phyloP scores from a whole-genome alignment of 1,140 invertebrate species.

The Rhysida immarginata region DNA sequence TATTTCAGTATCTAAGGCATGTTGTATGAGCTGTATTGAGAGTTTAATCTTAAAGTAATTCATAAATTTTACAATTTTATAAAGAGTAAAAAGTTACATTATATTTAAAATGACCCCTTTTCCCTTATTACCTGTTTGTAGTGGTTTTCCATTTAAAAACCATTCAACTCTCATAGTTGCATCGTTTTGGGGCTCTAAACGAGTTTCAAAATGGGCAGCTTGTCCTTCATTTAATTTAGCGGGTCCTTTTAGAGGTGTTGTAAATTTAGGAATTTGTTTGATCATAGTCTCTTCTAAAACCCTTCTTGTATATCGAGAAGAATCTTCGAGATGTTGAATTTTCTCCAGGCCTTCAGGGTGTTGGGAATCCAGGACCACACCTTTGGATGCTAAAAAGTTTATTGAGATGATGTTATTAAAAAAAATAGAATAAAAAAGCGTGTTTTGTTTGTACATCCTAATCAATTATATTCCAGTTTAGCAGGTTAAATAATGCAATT shows the following conservation, averaged over 20 bases:
- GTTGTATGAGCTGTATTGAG: too few relatives aligned
- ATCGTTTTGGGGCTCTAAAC: conserved; percentile 84
- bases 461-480: too few relatives aligned
- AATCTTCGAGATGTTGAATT: conserved; percentile 75
- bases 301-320: conserved; percentile 31
- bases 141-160: conserved; percentile 72
- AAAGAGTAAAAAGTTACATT: too few relatives aligned
- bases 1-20: too few relatives aligned
- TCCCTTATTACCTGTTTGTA: conserved; percentile 18
- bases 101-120: too few relatives aligned
- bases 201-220: conserved; percentile 87
- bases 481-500: too few relatives aligned
- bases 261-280: conserved; percentile 63
- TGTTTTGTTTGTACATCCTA: conserved; percentile 11
- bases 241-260: conserved; percentile 72
- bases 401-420: background rate
- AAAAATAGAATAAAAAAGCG: background rate
- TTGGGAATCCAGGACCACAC: conserved; percentile 69
- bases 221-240: conserved; percentile 91
- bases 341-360: conserved; percentile 73
- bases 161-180: conserved; percentile 71
- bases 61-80: too few relatives aligned
- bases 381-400: conserved; percentile 34
- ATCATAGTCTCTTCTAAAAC: conserved; percentile 55
- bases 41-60: too few relatives aligned